phyloP scores from a whole-genome alignment of 2,888 invertebrate genomes.

The Plagodis pulveraria region DNA sequence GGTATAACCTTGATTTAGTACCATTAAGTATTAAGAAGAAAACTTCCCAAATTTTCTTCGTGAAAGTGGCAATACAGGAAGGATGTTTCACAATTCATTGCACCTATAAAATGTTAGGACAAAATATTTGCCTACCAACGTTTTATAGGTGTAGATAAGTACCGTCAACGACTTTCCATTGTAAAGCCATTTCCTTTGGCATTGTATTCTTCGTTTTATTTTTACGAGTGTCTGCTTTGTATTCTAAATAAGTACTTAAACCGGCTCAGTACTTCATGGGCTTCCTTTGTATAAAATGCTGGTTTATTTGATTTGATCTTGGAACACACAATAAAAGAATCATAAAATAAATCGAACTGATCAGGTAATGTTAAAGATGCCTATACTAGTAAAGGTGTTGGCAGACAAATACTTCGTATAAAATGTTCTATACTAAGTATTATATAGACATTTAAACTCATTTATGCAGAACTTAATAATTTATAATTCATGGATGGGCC shows the following conservation, averaged over 20 bases:
- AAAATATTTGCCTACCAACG: constrained; percentile 10
- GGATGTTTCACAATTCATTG: neutral
- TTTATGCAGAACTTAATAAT: too few relatives aligned
- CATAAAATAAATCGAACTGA: too few relatives aligned
- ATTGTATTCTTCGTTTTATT: constrained; percentile 14
- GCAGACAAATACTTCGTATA: too few relatives aligned
- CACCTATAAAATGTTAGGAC: neutral
- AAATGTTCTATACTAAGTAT: too few relatives aligned
- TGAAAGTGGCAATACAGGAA: neutral
- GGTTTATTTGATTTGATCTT: neutral
- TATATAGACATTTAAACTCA: too few relatives aligned
- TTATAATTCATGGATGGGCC: too few relatives aligned
- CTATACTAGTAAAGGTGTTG: too few relatives aligned
- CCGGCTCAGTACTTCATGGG: constrained; percentile 1
- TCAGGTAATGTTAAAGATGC: too few relatives aligned
- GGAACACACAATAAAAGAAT: neutral
- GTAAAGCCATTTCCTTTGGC: constrained; percentile 11
- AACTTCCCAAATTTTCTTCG: too few relatives aligned
- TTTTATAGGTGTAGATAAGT: constrained; percentile 14
- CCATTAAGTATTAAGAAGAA: too few relatives aligned
- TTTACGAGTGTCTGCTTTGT: constrained; percentile 20
- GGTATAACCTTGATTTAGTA: too few relatives aligned
- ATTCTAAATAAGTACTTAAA: constrained; percentile 13
- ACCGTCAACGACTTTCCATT: constrained; percentile 8
- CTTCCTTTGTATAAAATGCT: neutral